A percentile compares a stretch with the other conserved stretches of the same genome.
Conservation (phyloP, 2,797 vertebrate species). For the Rachycentron canadum region DNA sequence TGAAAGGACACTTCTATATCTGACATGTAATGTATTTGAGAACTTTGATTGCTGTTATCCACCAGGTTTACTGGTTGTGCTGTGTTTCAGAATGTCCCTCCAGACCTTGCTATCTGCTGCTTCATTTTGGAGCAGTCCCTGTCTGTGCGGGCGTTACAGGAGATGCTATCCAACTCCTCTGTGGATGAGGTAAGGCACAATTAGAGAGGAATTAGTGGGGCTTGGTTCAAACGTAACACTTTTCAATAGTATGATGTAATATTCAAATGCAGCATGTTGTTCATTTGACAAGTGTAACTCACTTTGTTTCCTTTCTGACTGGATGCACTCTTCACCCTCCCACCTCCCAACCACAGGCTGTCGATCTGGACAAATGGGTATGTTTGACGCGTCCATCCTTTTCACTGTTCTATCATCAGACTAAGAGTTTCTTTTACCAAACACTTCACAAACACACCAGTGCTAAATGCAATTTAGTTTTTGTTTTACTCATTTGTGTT, state of each 20-base stretch:
- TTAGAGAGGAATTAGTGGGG: background rate
- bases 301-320: slow-evolving; percentile 39
- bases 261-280: background rate
- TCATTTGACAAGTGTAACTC: slow-evolving; percentile 26
- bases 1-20: background rate
- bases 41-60: background rate
- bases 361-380: slow-evolving; percentile 90
- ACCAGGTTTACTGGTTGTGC: background rate
- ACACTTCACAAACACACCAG: too few species aligned
- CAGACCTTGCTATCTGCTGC: slow-evolving; percentile 94
- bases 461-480: background rate
- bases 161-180: slow-evolving; percentile 94
- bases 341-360: slow-evolving; percentile 72
- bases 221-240: background rate
- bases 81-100: slow-evolving; percentile 89
- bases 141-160: slow-evolving; percentile 93
- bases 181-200: slow-evolving; percentile 79
- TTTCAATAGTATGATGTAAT: background rate
- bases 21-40: background rate
- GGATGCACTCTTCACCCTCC: slow-evolving; percentile 30
- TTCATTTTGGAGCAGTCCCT: slow-evolving; percentile 94
- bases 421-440: too few species aligned
- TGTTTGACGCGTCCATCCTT: slow-evolving; percentile 42
- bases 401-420: slow-evolving; percentile 1
- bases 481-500: background rate